Percentiles rank a stretch among this genome's conserved stretches.
These are phyloP conservation scores for Mylabris sibirica DNA, from an alignment of 2,888 invertebrate species.

Conservation along the genomic window DNA sequence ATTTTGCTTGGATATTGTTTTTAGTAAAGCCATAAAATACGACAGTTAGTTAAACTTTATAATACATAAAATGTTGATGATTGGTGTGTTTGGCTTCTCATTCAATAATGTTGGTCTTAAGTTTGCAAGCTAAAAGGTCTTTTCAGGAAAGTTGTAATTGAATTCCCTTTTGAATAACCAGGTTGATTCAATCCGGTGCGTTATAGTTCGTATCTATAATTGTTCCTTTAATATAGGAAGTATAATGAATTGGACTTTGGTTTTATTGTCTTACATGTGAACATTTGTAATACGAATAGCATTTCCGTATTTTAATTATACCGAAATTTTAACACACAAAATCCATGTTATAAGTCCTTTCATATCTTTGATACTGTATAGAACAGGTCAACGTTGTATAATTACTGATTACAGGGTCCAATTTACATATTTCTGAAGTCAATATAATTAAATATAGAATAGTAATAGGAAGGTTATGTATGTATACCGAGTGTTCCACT, in stretches of 20 bases:
- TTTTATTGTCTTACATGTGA: neutral
- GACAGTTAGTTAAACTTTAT: no score
- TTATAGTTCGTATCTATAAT: neutral
- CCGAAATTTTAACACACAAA: slow-evolving; percentile 24
- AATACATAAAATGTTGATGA: neutral
- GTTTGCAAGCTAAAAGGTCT: neutral
- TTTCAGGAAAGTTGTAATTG: slow-evolving; percentile 5
- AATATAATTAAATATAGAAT: slow-evolving; percentile 16
- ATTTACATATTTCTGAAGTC: slow-evolving; percentile 33
- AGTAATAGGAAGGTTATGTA: slow-evolving; percentile 12
- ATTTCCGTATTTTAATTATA: neutral
- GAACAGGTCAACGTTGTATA: slow-evolving; percentile 34
- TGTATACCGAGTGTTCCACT: neutral
- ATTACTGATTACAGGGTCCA: slow-evolving; percentile 34
- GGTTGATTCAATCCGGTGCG: neutral
- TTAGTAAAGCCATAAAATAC: no score
- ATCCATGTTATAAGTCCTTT: slow-evolving; percentile 23
- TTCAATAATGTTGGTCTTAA: neutral
- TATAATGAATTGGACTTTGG: neutral
- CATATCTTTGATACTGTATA: slow-evolving; percentile 33
- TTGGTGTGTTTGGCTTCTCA: neutral
- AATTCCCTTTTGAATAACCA: neutral
- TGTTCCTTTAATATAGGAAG: neutral
- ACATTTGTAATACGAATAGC: neutral
- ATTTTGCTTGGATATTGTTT: no score